Conservation (phyloP, 2,888 invertebrate species). For the Steromphala cineraria region DNA sequence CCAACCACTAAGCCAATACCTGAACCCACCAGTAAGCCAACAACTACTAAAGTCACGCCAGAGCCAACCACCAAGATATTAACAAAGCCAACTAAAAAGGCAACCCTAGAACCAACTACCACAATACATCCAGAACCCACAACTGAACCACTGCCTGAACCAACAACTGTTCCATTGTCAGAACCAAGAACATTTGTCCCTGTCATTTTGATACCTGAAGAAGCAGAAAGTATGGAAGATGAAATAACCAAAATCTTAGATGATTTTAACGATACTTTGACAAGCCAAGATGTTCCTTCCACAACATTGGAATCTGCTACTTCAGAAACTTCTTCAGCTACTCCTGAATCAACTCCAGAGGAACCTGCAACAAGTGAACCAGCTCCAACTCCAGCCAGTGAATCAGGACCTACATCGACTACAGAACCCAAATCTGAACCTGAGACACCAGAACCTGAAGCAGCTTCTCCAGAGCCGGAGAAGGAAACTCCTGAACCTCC, state of each 20-base stretch:
- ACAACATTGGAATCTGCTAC: neutral
- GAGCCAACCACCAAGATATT: slow-evolving; percentile 15
- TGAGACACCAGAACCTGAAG: neutral
- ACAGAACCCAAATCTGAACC: slow-evolving; percentile 23
- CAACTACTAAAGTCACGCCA: too few relatives aligned
- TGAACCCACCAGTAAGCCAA: slow-evolving; percentile 3
- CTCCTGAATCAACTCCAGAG: neutral
- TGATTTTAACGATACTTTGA: neutral
- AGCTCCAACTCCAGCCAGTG: neutral
- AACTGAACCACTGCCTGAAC: neutral
- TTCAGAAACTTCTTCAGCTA: neutral
- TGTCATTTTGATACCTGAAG: neutral
- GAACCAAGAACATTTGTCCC: neutral
- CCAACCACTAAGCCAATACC: neutral
- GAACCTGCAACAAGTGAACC: neutral
- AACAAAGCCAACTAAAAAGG: slow-evolving; percentile 9
- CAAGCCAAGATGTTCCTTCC: neutral
- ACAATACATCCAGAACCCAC: slow-evolving; percentile 26
- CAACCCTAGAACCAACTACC: slow-evolving; percentile 24
- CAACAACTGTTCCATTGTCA: slow-evolving; percentile 12
- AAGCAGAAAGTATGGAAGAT: neutral
- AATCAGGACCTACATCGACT: neutral
- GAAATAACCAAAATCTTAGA: neutral
- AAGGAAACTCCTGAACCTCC: slow-evolving; percentile 38
- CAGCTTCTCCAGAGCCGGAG: neutral